Evolutionary conservation across 2,113 vertebrate species (phyloP), one percentile per base, ranked within the genome.

Genomic region (Pterocles burchelli): DNA sequence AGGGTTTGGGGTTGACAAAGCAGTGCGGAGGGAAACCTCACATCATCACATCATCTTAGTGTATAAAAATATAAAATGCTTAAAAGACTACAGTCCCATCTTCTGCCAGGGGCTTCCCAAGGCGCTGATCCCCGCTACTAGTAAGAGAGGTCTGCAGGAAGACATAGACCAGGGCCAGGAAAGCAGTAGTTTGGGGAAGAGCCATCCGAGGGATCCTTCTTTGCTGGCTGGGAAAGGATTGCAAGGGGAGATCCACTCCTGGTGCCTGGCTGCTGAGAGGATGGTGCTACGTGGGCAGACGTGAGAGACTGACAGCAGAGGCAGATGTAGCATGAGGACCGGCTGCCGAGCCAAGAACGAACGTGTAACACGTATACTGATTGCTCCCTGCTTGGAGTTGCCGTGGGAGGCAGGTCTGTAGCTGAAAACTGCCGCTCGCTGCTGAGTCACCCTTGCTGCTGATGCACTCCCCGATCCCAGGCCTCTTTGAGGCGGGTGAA

Each of bases 401-500:
- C 34, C 1, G 73, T 75, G 80, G 89, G 93, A 90, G 88, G 86
- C 34, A 29, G 61, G 54, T 68, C 68, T 71, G 90, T 63, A 63
- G 26, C 76, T 33, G 49, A 25, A 66, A 90, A 52, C 13, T 0
- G 1, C 45, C 80, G 48, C 55, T 76, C 75, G 5, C 68, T 74
- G 75, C 88, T 92, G 90, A 97, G 79, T 93, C 92, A 93, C 48
- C 34, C 48, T 51, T 7, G 58, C 38, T 93, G 81, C 51, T 58
- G 73, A 71, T 8, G 55, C 9, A 2, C 58, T 79, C 52, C 61
- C 81, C 0, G 0, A 21, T 67, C 31, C 54, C 68, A 33, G 55
- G 49, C 4, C 46, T 28, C 46, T 90, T 77, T 0, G 0, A 84
- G 66, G 48, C 38, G 33, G 33, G 62, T 29, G 54, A 85, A 85